Base-by-base conservation (phyloP, 92 coral and sea anemone genomes). In the Paramuricea clavata region DNA sequence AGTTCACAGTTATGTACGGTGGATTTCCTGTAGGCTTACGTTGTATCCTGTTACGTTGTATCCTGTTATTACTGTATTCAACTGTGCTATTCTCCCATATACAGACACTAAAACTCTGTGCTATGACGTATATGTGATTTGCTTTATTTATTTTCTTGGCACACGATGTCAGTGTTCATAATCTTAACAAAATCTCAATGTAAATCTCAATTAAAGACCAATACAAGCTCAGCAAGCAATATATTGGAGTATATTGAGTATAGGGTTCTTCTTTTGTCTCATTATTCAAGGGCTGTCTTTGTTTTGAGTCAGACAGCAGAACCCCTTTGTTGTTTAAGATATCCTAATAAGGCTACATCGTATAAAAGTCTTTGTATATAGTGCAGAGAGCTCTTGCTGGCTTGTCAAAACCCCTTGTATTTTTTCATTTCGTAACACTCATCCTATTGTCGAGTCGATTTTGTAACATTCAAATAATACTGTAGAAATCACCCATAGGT, bases 321-420 rank as follows among this genome's bases (percentile, higher is more conserved):
- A 74, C 81, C 31, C 2, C 21, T 47, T 23, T 43, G 57, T 12
- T 19, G 30, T 7, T 27, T 44, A 72, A 11, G 25, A 74, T 28
- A 4, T 49, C 82, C 82, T 76, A 10, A 76, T 47, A 76, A 76
- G 82, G 82, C n/a, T 13, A 28, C 10, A 11, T 28, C n/a, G 67
- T 49, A 13, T 35, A 49, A 23, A 34, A 76, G 39, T 76, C 41
- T 26, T 44, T 74, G 60, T 36, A 21, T 47, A 9, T 30, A 1
- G 59, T 25, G 33, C 15, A 25, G 28, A 41, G 68, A 30, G 82
- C 25, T 76, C 82, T 3, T 76, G 67, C 67, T 65, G 35, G 72
- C 39, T 13, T 2, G 22, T 65, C n/a, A 65, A 65, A 31, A 16
- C 39, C 39, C 25, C 72, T 2, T 27, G 6, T 56, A n/a, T 56